Evolutionary conservation across 1,140 invertebrate species (phyloP).

Genomic region (Neodiprion lecontei): DNA sequence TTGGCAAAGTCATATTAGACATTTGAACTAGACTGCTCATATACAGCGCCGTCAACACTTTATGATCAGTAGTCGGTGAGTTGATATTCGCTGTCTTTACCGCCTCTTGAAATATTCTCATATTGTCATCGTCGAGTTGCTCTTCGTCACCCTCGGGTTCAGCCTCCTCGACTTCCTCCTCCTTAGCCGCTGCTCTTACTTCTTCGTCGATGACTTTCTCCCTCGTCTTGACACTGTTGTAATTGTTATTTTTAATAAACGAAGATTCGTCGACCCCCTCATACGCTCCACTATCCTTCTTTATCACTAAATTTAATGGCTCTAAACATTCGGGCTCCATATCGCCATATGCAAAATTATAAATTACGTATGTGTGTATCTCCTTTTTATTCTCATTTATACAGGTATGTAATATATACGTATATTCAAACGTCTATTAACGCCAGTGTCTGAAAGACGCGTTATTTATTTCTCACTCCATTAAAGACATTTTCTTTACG

Average conservation of each 20-base stretch:
- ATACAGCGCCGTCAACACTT: constrained; percentile 67
- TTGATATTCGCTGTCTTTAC: constrained; percentile 52
- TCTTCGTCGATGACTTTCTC: constrained; percentile 21
- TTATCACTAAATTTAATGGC: constrained; percentile 60
- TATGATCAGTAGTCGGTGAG: constrained; percentile 61
- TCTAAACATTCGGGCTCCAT: constrained; percentile 61
- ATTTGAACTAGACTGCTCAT: constrained; percentile 66
- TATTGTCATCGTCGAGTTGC: constrained; percentile 43
- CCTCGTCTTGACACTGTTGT: constrained; percentile 17
- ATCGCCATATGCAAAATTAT: constrained; percentile 34
- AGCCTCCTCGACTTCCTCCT: constrained; percentile 36
- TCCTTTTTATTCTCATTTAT: too few relatives aligned
- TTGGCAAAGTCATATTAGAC: constrained; percentile 49
- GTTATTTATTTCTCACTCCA: neutral
- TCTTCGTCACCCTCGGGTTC: constrained; percentile 27
- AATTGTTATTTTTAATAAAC: constrained; percentile 10
- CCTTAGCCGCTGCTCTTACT: constrained; percentile 22
- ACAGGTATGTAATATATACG: neutral
- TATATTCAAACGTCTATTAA: neutral
- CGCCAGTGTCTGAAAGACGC: neutral
- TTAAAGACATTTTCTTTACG: neutral
- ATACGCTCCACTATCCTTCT: constrained; percentile 47
- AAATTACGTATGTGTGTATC: neutral
- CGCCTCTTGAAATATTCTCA: constrained; percentile 56
- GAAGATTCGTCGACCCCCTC: constrained; percentile 4